These are phyloP conservation scores for Paradisaea rubra DNA, from an alignment of 2,113 vertebrate species.

Conservation along the genomic window DNA sequence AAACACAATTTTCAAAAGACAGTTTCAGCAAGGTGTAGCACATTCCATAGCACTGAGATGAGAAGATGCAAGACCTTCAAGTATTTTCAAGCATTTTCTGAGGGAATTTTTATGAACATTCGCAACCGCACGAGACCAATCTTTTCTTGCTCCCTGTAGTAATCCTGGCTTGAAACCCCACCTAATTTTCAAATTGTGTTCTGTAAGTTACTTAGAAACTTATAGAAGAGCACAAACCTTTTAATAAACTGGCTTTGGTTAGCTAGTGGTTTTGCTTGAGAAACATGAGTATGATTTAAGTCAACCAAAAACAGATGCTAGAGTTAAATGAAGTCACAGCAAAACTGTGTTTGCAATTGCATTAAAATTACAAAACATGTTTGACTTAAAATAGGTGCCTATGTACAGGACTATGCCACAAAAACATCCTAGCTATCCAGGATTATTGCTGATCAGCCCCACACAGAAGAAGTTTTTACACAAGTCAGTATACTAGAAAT, in stretches of 20 bases:
- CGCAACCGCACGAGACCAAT: neutral
- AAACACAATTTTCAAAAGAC: neutral
- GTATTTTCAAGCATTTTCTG: neutral
- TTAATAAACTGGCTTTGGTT: slow-evolving; percentile 2
- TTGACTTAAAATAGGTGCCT: neutral
- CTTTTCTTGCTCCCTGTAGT: neutral
- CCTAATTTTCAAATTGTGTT: neutral
- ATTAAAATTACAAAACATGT: slow-evolving; percentile 27
- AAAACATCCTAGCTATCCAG: neutral
- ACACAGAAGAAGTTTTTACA: neutral
- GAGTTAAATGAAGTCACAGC: slow-evolving; percentile 11
- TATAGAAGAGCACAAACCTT: neutral
- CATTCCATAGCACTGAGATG: neutral
- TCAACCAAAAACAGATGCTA: slow-evolving; percentile 26
- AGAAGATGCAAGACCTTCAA: neutral
- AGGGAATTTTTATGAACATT: neutral
- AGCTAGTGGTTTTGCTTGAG: slow-evolving; percentile 11
- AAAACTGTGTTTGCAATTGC: slow-evolving; percentile 11
- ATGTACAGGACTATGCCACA: neutral
- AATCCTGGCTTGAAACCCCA: neutral
- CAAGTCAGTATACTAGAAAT: neutral
- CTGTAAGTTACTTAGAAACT: neutral
- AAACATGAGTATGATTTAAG: slow-evolving; percentile 16
- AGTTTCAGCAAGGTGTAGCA: neutral
- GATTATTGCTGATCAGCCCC: neutral